These are phyloP conservation scores for Calypte anna DNA, from an alignment of 2,113 vertebrate genomes.

Conservation along the genomic window DNA sequence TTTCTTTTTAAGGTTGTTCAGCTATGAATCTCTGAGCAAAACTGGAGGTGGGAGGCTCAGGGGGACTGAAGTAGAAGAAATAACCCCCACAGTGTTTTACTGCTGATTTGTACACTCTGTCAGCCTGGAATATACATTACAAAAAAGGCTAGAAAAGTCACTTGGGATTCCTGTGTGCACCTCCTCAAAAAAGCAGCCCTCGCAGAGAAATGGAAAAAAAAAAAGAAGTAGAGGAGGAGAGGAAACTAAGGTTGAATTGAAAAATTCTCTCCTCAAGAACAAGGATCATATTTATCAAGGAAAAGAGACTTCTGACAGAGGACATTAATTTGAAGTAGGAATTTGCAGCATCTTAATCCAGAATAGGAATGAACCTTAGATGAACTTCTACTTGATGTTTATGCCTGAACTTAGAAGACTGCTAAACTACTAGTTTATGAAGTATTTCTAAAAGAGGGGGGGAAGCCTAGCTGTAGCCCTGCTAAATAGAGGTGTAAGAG, in stretches of 20 bases:
- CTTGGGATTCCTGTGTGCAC: neutral
- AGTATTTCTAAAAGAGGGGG: neutral
- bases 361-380: neutral
- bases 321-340: neutral
- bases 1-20: neutral
- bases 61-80: constrained; percentile 6
- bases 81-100: neutral
- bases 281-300: neutral
- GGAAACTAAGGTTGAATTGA: neutral
- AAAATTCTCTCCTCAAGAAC: neutral
- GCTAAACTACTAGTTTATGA: neutral
- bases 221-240: neutral
- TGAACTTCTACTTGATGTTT: neutral
- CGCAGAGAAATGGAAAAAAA: neutral
- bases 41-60: neutral
- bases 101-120: neutral
- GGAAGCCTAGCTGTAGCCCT: neutral
- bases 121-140: neutral
- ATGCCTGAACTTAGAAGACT: neutral
- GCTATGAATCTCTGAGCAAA: neutral
- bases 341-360: neutral
- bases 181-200: neutral
- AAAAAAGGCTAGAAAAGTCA: neutral
- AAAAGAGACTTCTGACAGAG: neutral
- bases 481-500: neutral